These are phyloP conservation scores for Esperia sulphurella DNA, from an alignment of 2,888 invertebrate genomes.

Conservation along the genomic window DNA sequence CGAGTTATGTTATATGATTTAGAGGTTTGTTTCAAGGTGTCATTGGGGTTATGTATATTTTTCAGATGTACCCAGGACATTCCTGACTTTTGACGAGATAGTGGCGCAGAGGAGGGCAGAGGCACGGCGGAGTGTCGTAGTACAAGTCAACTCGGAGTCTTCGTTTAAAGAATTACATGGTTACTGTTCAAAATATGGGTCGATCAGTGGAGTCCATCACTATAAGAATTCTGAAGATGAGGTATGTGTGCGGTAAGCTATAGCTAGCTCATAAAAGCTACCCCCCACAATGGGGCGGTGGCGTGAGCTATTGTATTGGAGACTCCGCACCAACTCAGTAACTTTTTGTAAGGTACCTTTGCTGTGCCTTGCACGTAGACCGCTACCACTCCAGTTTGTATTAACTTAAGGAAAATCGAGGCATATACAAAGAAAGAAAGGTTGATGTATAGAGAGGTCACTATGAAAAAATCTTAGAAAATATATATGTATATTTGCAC, in stretches of 20 bases:
- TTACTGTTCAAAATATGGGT: constrained; percentile 84
- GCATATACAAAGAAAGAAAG: too few species aligned
- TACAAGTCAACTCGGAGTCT: constrained; percentile 86
- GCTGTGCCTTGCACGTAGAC: too few species aligned
- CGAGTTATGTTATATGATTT: constrained; percentile 8
- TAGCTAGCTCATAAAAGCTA: too few species aligned
- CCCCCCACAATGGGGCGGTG: too few species aligned
- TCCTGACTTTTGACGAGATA: constrained; percentile 78
- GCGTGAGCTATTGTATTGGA: too few species aligned
- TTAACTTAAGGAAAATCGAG: too few species aligned
- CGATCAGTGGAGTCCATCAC: constrained; percentile 82
- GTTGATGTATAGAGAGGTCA: too few species aligned
- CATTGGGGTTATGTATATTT: constrained; percentile 56
- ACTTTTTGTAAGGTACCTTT: too few species aligned
- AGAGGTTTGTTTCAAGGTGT: constrained; percentile 28
- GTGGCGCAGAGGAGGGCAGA: constrained; percentile 80
- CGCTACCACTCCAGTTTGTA: too few species aligned
- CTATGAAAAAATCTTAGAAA: too few species aligned
- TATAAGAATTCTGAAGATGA: constrained; percentile 75
- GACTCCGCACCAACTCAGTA: too few species aligned
- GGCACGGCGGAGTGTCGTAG: constrained; percentile 84
- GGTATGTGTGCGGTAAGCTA: constrained; percentile 31
- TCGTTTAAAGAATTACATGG: constrained; percentile 83
- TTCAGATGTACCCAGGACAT: constrained; percentile 53
- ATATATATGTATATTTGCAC: too few species aligned